phyloP scores from a whole-genome alignment of 2,888 invertebrate species.

The Coenonympha glycerion region DNA sequence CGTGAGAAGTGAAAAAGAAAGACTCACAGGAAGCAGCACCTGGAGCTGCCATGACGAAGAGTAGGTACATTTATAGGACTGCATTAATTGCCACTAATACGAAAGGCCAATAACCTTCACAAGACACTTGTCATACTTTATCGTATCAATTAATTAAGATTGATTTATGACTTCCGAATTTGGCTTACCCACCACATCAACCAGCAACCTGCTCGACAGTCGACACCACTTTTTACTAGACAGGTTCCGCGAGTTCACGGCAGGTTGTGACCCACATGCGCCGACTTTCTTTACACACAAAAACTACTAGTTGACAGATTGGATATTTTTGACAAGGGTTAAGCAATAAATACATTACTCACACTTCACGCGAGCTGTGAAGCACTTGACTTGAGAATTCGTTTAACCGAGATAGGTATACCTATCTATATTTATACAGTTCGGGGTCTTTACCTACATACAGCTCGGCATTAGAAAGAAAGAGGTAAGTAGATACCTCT shows the following conservation, averaged over 20 bases:
- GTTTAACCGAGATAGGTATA: neutral
- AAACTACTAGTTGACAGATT: slow-evolving; percentile 34
- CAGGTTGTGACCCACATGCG: slow-evolving; percentile 63
- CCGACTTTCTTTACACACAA: slow-evolving; percentile 57
- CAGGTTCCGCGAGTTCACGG: slow-evolving; percentile 53
- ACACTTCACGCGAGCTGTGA: neutral
- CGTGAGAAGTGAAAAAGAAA: too few species aligned
- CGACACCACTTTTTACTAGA: slow-evolving; percentile 34
- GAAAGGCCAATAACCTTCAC: too few species aligned
- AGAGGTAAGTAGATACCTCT: too few species aligned
- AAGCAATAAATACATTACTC: slow-evolving; percentile 21
- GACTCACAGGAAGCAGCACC: too few species aligned
- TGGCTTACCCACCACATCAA: slow-evolving; percentile 1
- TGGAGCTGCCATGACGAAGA: too few species aligned
- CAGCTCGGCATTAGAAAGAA: too few species aligned
- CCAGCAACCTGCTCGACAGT: slow-evolving; percentile 3
- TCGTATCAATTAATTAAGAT: slow-evolving; percentile 1
- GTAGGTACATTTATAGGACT: too few species aligned
- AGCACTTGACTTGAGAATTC: slow-evolving; percentile 6
- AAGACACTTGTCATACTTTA: neutral
- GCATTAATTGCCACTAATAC: too few species aligned
- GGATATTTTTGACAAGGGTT: slow-evolving; percentile 24
- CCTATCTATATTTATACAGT: neutral
- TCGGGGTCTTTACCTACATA: slow-evolving; percentile 5
- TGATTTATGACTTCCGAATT: slow-evolving; percentile 10